A percentile compares a stretch with the other conserved stretches of the same genome.
Evolutionary conservation across 1,140 invertebrate genomes (phyloP).

Genomic region (Thereuonema tuberculata): DNA sequence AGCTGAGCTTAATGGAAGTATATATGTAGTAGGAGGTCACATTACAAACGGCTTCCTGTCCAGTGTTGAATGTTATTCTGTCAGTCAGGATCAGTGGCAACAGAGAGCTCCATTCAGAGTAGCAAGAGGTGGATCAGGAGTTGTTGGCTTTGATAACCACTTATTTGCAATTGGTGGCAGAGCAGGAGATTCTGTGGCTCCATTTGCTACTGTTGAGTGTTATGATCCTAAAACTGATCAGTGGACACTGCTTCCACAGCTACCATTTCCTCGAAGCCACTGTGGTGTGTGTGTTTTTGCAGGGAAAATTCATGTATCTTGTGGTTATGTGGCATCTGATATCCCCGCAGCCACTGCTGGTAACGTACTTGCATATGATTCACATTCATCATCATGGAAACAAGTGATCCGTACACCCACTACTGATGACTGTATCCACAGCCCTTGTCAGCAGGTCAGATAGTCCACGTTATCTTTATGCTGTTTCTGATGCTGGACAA

Average conservation of each 20-base stretch:
- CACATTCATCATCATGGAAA: neutral
- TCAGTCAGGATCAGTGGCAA: neutral
- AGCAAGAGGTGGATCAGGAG: neutral
- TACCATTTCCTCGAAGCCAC: constrained; percentile 2
- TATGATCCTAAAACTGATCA: constrained; percentile 3
- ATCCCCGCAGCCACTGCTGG: neutral
- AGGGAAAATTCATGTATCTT: neutral
- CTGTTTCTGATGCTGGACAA: constrained; percentile 1
- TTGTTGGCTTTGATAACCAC: neutral
- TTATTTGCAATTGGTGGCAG: constrained; percentile 8
- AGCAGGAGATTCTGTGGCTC: neutral
- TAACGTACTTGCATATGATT: neutral
- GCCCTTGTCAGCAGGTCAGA: neutral
- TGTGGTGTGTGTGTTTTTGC: constrained; percentile 1
- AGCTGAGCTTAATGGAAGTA: neutral
- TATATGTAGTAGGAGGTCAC: constrained; percentile 8
- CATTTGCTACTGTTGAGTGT: constrained; percentile 5
- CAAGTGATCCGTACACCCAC: neutral
- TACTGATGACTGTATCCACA: too few relatives aligned
- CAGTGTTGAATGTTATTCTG: constrained; percentile 3
- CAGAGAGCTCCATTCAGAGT: neutral
- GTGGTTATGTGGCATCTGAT: neutral
- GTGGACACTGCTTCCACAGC: constrained; percentile 1
- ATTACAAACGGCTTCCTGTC: neutral
- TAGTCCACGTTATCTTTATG: neutral